Conservation (phyloP, 2,797 vertebrate species). For the Pterois miles region DNA sequence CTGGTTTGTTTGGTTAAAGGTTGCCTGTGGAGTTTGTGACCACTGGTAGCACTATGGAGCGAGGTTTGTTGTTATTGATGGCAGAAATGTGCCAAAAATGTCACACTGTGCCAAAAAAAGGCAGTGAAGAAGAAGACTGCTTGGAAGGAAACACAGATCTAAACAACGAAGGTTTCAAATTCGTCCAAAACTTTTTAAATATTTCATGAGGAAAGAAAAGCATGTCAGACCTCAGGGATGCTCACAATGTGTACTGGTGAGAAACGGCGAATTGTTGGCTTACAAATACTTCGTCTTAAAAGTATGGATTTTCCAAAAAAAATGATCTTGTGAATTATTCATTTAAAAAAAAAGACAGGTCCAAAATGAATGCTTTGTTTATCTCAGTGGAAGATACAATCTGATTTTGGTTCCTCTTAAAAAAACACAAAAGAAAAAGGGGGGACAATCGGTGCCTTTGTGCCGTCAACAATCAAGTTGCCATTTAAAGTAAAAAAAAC, state of each 20-base stretch:
- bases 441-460: too few relatives aligned
- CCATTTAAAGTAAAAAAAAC: too few relatives aligned
- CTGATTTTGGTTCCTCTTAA: too few relatives aligned
- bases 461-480: too few relatives aligned
- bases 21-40: not conserved
- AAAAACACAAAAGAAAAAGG: too few relatives aligned
- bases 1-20: not conserved
- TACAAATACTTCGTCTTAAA: accelerated
- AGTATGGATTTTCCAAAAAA: too few relatives aligned
- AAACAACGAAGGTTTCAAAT: not conserved
- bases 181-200: not conserved
- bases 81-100: not conserved
- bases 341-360: too few relatives aligned
- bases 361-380: too few relatives aligned
- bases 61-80: not conserved
- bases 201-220: not conserved
- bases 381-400: too few relatives aligned
- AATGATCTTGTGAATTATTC: too few relatives aligned
- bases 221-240: not conserved
- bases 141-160: not conserved
- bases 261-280: not conserved
- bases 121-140: not conserved
- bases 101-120: not conserved
- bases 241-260: not conserved
- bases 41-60: not conserved